Base-by-base conservation (phyloP, 1,140 invertebrate species). In the Vollenhovia emeryi region DNA sequence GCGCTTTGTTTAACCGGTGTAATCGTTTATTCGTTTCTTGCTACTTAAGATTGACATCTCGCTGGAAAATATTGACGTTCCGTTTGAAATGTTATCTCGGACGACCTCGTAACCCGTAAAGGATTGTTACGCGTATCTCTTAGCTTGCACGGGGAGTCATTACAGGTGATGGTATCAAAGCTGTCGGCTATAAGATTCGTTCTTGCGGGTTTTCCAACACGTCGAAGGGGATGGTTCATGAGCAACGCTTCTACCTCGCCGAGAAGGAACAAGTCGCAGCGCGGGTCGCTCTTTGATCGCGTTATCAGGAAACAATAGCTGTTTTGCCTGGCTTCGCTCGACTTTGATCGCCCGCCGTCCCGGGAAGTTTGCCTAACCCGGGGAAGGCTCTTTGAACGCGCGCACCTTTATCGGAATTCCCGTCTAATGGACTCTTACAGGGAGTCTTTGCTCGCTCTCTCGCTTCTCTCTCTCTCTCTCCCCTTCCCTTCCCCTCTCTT, bases 301-400 rank as follows among this genome's bases (percentile, higher is more conserved):
- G 80, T 89, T 89, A 90, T 89, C 85, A 89, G 45, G 87, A 85
- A 87, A 90, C 89, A 90, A 90, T 90, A 57, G 74, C 86, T 89
- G 86, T 90, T 90, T 89, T 89, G 88, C 45, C 80, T 85, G 71
- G 86, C 85, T 82, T 73, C 75, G 73, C 69, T 75, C 60, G 80
- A 87, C 88, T 90, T 90, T 89, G 89, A 90, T 89, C 89, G 80
- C 24, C 40, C 24, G 55, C 60, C 71, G 75, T 84, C 73, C 52
- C 71, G 66, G 66, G 18, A 89, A 90, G 88, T 90, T 90, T 89
- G 74, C 80, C 87, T 89, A 87, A 83, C 80, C 66, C 66, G 55
- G 30, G 64, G 7, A 74, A 69, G 45, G 13, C 68, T 85, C 85
- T 89, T 89, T 89, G 87, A 89, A 45, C 85, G 73, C 52, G 66